Percentiles rank a stretch among this genome's conserved stretches.
Evolutionary conservation across 1,140 invertebrate genomes (phyloP).

Genomic region (Achatina immaculata): DNA sequence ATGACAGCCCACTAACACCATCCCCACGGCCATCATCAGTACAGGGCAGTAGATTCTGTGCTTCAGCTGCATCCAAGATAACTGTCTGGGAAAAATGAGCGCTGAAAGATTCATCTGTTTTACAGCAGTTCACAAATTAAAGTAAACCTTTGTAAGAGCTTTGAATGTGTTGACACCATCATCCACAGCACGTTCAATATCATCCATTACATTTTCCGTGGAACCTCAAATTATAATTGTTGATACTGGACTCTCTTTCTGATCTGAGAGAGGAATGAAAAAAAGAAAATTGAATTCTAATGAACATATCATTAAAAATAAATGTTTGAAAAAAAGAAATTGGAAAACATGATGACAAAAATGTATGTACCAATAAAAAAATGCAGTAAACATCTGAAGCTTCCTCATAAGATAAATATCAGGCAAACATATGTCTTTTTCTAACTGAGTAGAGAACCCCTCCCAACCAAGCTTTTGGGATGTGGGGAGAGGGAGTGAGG

Average conservation of each 20-base stretch:
- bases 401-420: conserved; percentile 1
- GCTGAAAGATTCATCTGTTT: no score
- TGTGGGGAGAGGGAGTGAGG: no score
- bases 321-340: neutral
- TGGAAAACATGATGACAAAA: neutral
- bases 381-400: neutral
- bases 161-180: conserved; percentile 99
- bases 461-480: no score
- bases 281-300: neutral
- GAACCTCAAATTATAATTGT: conserved; percentile 96
- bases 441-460: no score
- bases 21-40: no score
- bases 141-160: conserved; percentile 79
- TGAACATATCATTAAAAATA: conserved; percentile 5
- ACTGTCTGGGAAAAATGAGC: no score
- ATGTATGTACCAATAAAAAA: neutral
- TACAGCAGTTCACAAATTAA: no score
- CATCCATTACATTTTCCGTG: conserved; percentile 99
- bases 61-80: no score
- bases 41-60: no score
- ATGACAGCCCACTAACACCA: no score
- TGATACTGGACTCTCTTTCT: conserved; percentile 85
- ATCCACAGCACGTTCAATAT: conserved; percentile 97
- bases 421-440: no score
- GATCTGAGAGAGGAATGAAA: conserved; percentile 61